Evolutionary conservation across 2,113 vertebrate genomes (phyloP).

Genomic region (Anhinga anhinga): DNA sequence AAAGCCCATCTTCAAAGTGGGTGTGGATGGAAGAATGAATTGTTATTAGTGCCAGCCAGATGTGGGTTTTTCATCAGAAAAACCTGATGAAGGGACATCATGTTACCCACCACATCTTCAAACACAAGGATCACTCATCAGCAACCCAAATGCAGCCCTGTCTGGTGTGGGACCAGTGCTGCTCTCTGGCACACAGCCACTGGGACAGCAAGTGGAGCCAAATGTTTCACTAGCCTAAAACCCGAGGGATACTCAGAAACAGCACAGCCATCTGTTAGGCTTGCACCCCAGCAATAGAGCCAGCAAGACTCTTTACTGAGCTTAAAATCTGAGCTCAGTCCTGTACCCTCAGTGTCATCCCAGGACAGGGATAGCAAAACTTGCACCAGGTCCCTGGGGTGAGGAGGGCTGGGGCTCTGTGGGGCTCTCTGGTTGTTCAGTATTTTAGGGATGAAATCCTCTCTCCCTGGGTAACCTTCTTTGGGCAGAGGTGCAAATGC

Average conservation of each 20-base stretch:
- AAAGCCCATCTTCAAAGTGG: neutral
- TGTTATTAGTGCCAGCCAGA: neutral
- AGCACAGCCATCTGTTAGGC: neutral
- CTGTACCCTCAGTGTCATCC: neutral
- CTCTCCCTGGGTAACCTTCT: neutral
- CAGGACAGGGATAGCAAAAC: neutral
- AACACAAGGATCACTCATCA: neutral
- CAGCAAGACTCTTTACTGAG: neutral
- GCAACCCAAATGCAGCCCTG: neutral
- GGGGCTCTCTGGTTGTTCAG: neutral
- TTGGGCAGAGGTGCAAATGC: neutral
- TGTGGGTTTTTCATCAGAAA: too few relatives aligned
- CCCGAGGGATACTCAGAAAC: neutral
- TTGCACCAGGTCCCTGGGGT: fast-evolving
- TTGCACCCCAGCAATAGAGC: neutral
- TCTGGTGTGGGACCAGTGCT: neutral
- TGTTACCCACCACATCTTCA: neutral
- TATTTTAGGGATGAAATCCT: neutral
- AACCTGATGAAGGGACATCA: too few relatives aligned
- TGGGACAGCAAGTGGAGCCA: neutral
- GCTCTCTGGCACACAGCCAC: neutral
- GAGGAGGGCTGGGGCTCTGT: neutral
- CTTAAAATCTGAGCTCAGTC: neutral
- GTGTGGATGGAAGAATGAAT: neutral
- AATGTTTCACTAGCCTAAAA: neutral